Percentiles rank a stretch among this genome's conserved stretches.
Evolutionary conservation across 1,140 invertebrate genomes (phyloP).

Genomic region (Tenebrio molitor): DNA sequence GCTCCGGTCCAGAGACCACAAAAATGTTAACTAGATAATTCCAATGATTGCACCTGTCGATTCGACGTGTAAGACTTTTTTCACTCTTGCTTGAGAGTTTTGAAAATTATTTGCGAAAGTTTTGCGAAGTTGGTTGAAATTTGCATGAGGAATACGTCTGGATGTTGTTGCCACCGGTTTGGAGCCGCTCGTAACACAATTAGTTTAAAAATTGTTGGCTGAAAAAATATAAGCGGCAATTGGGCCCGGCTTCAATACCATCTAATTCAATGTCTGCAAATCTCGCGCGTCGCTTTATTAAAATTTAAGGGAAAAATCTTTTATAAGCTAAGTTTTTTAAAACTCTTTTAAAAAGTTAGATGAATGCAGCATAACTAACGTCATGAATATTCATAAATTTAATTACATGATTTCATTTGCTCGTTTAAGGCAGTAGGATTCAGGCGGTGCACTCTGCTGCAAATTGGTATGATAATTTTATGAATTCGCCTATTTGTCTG

Average conservation of each 20-base stretch:
- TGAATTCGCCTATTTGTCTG: conserved; percentile 20
- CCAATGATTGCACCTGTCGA: neutral
- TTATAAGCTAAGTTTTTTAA: conserved; percentile 54
- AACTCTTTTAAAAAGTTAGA: conserved; percentile 54
- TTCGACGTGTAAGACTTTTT: no score
- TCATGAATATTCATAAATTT: conserved; percentile 53
- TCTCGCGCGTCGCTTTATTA: conserved; percentile 53
- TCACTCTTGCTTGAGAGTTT: no score
- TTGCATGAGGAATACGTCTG: neutral
- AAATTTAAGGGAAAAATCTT: conserved; percentile 56
- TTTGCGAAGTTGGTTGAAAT: neutral
- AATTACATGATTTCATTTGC: conserved; percentile 48
- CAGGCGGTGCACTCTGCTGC: conserved; percentile 15
- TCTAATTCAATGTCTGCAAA: conserved; percentile 54
- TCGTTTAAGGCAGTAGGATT: conserved; percentile 23
- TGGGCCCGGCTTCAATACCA: conserved; percentile 54
- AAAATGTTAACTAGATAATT: no score
- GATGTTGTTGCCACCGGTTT: neutral
- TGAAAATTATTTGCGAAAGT: no score
- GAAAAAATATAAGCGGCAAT: conserved; percentile 55
- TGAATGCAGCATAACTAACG: conserved; percentile 55
- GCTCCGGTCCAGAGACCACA: conserved; percentile 27
- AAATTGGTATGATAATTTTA: conserved; percentile 9
- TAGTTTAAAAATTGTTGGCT: conserved; percentile 48
- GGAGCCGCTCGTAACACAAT: conserved; percentile 42